A percentile compares a stretch with the other conserved stretches of the same genome.
Evolutionary conservation across 2,888 invertebrate genomes (phyloP).

Genomic region (Quadroppia sp.): DNA sequence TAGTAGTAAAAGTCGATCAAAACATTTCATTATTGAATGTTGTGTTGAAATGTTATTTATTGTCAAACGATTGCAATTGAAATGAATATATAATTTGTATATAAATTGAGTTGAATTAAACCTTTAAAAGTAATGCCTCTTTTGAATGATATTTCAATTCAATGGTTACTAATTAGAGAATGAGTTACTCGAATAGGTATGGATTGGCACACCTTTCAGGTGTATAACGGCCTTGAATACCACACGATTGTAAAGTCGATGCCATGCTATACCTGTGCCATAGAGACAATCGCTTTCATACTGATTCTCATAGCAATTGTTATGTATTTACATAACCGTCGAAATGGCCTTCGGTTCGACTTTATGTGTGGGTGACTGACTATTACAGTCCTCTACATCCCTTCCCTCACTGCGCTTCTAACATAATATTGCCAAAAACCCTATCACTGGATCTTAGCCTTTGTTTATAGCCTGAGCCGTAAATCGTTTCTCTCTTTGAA

Average conservation of each 20-base stretch:
- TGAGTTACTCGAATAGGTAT: neutral
- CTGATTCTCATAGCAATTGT: neutral
- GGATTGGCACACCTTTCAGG: constrained; percentile 24
- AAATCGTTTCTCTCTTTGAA: neutral
- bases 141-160: neutral
- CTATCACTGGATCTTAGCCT: neutral
- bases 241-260: neutral
- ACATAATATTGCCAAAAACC: constrained; percentile 7
- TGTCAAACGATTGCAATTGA: neutral
- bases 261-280: neutral
- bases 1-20: neutral
- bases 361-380: constrained; percentile 26
- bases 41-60: neutral
- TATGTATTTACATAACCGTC: constrained; percentile 20
- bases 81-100: neutral
- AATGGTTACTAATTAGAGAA: constrained; percentile 3
- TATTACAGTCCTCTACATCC: neutral
- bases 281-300: constrained; percentile 3
- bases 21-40: neutral
- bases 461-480: neutral
- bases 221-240: constrained; percentile 18
- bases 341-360: constrained; percentile 15
- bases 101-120: neutral
- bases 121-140: neutral
- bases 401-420: neutral